Evolutionary conservation across 2,113 vertebrate genomes (phyloP).

Genomic region (Gorsachius goisagi): DNA sequence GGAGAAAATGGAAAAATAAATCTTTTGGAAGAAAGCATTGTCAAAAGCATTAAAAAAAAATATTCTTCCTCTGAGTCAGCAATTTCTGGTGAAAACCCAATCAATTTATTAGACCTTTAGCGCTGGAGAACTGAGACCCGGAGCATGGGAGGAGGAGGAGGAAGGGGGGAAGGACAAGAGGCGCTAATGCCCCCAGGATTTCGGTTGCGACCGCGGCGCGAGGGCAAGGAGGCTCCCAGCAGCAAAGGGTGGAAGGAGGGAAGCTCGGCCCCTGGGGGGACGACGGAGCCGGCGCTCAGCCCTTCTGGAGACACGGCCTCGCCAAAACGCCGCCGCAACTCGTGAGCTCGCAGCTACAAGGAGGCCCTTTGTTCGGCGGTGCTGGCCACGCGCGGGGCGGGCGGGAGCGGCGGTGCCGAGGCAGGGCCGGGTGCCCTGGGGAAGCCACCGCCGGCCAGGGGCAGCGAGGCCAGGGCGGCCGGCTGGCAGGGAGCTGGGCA

Average conservation of each 20-base stretch:
- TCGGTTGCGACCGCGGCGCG: fast-evolving
- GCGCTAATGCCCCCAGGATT: fast-evolving
- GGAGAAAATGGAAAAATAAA: not conserved
- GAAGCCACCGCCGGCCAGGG: fast-evolving
- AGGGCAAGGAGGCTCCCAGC: not conserved
- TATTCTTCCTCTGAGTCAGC: not conserved
- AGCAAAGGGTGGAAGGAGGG: not conserved
- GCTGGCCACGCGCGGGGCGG: fast-evolving
- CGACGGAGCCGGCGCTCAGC: fast-evolving
- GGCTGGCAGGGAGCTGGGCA: fast-evolving
- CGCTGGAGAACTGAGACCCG: not conserved
- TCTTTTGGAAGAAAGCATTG: not conserved
- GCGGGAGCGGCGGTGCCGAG: fast-evolving
- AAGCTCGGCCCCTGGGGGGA: not conserved
- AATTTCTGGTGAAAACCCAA: not conserved
- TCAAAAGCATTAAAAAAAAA: not conserved
- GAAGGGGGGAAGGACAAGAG: not conserved
- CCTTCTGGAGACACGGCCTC: fast-evolving
- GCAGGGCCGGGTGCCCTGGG: fast-evolving
- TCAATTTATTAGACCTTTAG: not conserved
- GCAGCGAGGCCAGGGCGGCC: fast-evolving
- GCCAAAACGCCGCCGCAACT: fast-evolving
- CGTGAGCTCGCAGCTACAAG: not conserved
- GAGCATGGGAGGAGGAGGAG: not conserved
- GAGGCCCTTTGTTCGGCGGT: fast-evolving